A percentile compares a stretch with the other conserved stretches of the same genome.
These are phyloP conservation scores for Lasaia peninsularis DNA, from an alignment of 1,140 invertebrate species.

Conservation along the genomic window DNA sequence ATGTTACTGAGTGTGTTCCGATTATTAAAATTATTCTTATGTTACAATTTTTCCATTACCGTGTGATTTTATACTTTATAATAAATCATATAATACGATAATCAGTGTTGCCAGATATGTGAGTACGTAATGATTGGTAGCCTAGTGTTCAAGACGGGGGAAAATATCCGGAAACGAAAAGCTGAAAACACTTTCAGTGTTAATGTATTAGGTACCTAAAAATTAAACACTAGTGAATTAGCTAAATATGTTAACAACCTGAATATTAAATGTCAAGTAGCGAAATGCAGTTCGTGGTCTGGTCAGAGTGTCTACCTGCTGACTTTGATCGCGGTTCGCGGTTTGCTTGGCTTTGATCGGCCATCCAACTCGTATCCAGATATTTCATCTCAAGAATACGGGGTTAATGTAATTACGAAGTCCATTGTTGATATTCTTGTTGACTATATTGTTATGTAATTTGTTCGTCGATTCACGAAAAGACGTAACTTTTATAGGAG, in stretches of 20 bases:
- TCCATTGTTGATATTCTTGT: slow-evolving; percentile 77
- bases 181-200: no score
- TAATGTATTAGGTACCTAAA: no score
- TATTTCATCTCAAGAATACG: neutral
- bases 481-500: no score
- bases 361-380: neutral
- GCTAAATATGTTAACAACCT: no score
- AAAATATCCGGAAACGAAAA: neutral
- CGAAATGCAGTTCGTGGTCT: no score
- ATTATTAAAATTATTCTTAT: no score
- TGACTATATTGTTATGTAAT: slow-evolving; percentile 71
- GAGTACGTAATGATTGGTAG: neutral
- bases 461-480: slow-evolving; percentile 25
- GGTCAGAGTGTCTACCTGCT: no score
- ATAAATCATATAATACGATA: neutral
- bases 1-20: neutral
- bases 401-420: slow-evolving; percentile 44
- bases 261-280: no score
- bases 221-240: no score
- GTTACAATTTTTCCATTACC: neutral
- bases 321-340: no score
- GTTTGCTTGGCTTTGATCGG: neutral
- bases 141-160: neutral
- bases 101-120: slow-evolving; percentile 3
- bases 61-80: neutral